These are phyloP conservation scores for Andinoacara biseriatus DNA, from an alignment of 2,113 vertebrate genomes.

Conservation along the genomic window DNA sequence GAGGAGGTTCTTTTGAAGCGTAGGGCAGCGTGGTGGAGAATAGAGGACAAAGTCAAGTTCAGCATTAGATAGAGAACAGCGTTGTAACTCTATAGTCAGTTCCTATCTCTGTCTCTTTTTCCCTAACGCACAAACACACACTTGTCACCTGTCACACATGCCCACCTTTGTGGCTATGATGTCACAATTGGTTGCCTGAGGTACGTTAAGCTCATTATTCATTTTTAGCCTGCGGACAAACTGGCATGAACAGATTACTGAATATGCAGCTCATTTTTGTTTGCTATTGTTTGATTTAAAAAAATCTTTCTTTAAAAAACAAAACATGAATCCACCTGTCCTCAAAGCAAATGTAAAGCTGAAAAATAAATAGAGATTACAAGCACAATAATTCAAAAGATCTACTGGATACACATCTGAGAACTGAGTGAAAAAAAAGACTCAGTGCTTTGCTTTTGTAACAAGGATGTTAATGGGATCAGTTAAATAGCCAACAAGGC, in stretches of 20 bases:
- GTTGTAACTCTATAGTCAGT: conserved; percentile 36
- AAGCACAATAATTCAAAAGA: neutral
- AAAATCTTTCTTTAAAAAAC: neutral
- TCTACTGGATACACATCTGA: too few species aligned
- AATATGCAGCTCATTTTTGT: conserved; percentile 53
- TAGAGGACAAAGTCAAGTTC: conserved; percentile 76
- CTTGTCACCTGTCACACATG: conserved; percentile 4
- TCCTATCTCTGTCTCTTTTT: neutral
- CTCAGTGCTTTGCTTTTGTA: too few species aligned
- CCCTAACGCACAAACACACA: neutral
- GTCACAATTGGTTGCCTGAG: conserved; percentile 68
- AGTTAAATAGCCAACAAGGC: too few species aligned
- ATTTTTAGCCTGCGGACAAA: conserved; percentile 54
- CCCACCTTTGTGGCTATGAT: conserved; percentile 53
- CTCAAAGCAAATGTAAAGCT: conserved; percentile 9
- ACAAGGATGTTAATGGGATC: too few species aligned
- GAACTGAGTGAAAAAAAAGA: too few species aligned
- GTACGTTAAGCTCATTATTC: conserved; percentile 70
- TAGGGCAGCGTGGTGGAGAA: conserved; percentile 11
- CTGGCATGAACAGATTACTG: conserved; percentile 55
- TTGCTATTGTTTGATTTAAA: conserved; percentile 23
- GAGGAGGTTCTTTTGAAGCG: conserved; percentile 28
- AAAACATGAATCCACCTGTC: too few species aligned
- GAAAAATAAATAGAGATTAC: conserved; percentile 2
- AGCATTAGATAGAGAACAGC: conserved; percentile 10